Evolutionary conservation across 2,113 vertebrate genomes (phyloP).

Genomic region (Podarcis muralis): DNA sequence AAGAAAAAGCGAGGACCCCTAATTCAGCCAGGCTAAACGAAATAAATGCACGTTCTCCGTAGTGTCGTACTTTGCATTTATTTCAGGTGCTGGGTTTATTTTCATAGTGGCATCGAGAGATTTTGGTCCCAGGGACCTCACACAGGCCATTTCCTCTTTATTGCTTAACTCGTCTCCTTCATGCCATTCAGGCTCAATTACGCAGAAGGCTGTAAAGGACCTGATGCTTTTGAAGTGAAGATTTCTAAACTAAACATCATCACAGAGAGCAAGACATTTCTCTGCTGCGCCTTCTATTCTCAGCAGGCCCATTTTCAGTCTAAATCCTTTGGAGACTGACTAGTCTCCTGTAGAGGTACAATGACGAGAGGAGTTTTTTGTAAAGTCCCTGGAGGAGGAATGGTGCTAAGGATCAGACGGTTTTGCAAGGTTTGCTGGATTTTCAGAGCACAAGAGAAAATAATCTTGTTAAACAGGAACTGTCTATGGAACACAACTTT

Average conservation of each 20-base stretch:
- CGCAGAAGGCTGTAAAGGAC: background rate
- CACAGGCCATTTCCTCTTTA: background rate
- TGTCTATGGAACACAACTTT: background rate
- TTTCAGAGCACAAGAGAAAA: conserved; percentile 36
- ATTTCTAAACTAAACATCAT: conserved; percentile 22
- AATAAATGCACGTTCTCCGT: too few species aligned
- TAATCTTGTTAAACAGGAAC: conserved; percentile 32
- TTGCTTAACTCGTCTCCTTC: background rate
- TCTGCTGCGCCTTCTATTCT: conserved; percentile 38
- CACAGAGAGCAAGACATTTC: background rate
- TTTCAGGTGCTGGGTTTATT: background rate
- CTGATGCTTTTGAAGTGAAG: conserved; percentile 47
- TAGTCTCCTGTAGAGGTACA: conserved; percentile 35
- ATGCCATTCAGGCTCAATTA: background rate
- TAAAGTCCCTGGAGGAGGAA: conserved; percentile 53
- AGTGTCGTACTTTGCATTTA: background rate
- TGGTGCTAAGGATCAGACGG: conserved; percentile 21
- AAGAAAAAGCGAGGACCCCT: background rate
- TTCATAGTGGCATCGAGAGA: background rate
- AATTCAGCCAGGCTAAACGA: background rate
- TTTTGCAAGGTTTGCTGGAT: conserved; percentile 28
- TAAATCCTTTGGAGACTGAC: background rate
- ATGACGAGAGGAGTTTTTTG: conserved; percentile 19
- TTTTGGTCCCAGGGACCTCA: background rate
- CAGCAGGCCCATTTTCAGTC: background rate